phyloP scores from a whole-genome alignment of 2,797 vertebrate genomes.

The Allobates femoralis region DNA sequence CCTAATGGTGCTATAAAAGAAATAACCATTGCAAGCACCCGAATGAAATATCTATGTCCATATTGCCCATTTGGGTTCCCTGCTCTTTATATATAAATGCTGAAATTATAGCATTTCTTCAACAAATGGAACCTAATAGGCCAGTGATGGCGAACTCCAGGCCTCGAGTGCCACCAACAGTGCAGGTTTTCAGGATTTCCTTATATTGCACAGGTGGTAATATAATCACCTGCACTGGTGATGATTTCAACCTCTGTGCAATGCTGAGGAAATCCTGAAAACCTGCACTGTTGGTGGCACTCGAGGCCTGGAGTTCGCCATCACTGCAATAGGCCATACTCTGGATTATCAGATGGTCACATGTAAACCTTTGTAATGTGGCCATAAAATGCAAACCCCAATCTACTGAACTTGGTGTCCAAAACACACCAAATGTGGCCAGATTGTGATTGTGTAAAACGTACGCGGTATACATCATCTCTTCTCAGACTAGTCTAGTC shows the following conservation, averaged over 20 bases:
- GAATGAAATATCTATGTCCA: background rate
- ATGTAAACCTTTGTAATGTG: background rate
- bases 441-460: background rate
- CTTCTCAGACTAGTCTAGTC: no score
- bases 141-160: no score
- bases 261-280: no score
- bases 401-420: background rate
- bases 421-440: background rate
- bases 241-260: no score
- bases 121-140: background rate
- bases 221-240: no score
- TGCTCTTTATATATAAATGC: no score
- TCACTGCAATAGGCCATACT: background rate
- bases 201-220: no score
- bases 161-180: no score
- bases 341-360: background rate
- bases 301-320: no score
- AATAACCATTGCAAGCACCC: background rate
- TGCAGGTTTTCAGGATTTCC: no score
- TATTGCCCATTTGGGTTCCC: background rate
- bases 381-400: background rate
- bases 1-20: background rate
- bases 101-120: no score
- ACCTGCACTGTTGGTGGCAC: no score
- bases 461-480: background rate